phyloP scores from a whole-genome alignment of 2,888 invertebrate species.

The Agelastica alni region DNA sequence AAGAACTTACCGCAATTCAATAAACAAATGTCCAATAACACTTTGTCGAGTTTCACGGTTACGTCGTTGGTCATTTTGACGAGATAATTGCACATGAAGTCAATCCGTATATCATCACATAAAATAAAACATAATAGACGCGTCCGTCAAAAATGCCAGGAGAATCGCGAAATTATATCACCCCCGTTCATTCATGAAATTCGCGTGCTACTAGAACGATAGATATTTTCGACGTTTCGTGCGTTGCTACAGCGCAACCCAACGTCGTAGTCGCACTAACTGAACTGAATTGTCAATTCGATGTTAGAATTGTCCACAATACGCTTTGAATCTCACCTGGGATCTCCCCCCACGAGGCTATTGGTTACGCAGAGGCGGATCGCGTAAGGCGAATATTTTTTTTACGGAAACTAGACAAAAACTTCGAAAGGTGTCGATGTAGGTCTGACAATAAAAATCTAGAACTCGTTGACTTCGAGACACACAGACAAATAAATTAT shows the following conservation, averaged over 20 bases:
- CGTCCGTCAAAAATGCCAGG: slow-evolving; percentile 12
- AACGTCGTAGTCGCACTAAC: neutral
- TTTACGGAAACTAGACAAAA: too few relatives aligned
- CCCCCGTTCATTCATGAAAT: slow-evolving; percentile 18
- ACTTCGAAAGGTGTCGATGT: too few relatives aligned
- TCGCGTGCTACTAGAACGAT: neutral
- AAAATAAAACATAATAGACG: neutral
- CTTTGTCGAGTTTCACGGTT: slow-evolving; percentile 61
- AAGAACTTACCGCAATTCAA: slow-evolving; percentile 65
- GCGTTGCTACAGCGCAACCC: neutral
- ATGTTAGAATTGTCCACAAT: slow-evolving; percentile 8
- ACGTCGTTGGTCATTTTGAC: slow-evolving; percentile 34
- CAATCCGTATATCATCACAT: slow-evolving; percentile 3
- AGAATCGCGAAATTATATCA: neutral
- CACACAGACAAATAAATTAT: too few relatives aligned
- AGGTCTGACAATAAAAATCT: too few relatives aligned
- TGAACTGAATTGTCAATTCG: slow-evolving; percentile 8
- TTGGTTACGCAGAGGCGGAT: slow-evolving; percentile 4
- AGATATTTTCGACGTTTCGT: neutral
- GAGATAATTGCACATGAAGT: slow-evolving; percentile 2
- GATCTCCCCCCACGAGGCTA: slow-evolving; percentile 1
- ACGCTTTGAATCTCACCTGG: slow-evolving; percentile 12
- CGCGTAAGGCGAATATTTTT: neutral
- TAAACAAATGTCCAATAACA: slow-evolving; percentile 69
- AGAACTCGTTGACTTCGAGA: too few relatives aligned